A percentile compares a stretch with the other conserved stretches of the same genome.
These are phyloP conservation scores for Stigmatopora argus DNA, from an alignment of 2,113 vertebrate genomes.

Conservation along the genomic window DNA sequence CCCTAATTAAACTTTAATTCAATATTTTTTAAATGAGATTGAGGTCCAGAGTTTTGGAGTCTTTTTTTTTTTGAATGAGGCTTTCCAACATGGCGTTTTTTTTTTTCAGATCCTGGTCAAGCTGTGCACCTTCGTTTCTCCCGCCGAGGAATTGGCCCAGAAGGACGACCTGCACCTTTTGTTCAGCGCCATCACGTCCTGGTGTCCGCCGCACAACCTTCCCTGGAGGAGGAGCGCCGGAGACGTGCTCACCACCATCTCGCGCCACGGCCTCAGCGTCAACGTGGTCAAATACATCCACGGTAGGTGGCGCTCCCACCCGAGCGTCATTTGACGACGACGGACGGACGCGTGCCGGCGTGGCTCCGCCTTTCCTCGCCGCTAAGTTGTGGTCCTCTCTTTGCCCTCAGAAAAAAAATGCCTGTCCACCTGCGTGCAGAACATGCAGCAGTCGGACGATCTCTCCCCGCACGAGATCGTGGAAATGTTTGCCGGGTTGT, in stretches of 20 bases:
- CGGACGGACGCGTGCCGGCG: no score
- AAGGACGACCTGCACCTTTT: slow-evolving; percentile 98
- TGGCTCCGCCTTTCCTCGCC: not conserved
- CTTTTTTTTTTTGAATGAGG: not conserved
- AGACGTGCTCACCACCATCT: slow-evolving; percentile 98
- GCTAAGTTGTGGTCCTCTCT: not conserved
- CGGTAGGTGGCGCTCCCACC: not conserved
- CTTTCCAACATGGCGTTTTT: not conserved
- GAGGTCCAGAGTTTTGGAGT: no score
- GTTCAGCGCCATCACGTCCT: slow-evolving; percentile 99
- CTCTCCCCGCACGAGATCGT: slow-evolving; percentile 94
- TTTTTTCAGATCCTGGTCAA: slow-evolving; percentile 89
- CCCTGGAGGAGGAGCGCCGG: slow-evolving; percentile 97
- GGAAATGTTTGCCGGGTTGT: slow-evolving; percentile 96
- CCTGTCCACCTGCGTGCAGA: slow-evolving; percentile 92
- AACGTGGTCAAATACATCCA: slow-evolving; percentile 99
- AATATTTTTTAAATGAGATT: no score
- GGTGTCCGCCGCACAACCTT: slow-evolving; percentile 97
- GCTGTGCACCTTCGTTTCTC: slow-evolving; percentile 93
- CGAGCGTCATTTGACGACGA: no score
- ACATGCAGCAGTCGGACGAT: slow-evolving; percentile 98
- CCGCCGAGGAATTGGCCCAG: slow-evolving; percentile 94
- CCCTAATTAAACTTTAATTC: no score
- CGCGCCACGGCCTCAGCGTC: slow-evolving; percentile 92
- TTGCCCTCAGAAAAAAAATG: slow-evolving; percentile 89